phyloP scores from a whole-genome alignment of 2,797 vertebrate species.

The Philypnodon macrostomus region DNA sequence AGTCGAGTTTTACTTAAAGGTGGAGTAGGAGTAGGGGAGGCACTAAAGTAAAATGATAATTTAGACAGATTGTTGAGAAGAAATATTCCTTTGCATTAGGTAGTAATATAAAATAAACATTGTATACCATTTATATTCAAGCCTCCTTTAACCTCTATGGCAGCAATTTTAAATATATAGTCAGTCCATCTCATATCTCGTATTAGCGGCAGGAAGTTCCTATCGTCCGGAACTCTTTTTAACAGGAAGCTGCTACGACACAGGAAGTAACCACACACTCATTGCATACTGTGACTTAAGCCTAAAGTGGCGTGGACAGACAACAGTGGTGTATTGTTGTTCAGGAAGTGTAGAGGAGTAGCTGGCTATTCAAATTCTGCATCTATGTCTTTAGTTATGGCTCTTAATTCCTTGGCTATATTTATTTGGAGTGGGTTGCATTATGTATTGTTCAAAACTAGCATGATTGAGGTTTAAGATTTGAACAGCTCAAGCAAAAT shows the following conservation, averaged over 20 bases:
- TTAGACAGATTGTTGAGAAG: too few species aligned
- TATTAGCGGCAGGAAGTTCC: conserved; percentile 70
- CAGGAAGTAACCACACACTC: conserved; percentile 66
- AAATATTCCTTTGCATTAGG: background rate
- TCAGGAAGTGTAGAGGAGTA: conserved; percentile 73
- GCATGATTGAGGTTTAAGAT: conserved; percentile 38
- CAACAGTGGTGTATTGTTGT: conserved; percentile 66
- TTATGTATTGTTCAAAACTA: conserved; percentile 52
- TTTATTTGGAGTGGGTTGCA: conserved; percentile 50
- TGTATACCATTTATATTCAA: background rate
- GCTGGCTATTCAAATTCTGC: conserved; percentile 51
- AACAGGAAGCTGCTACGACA: conserved; percentile 68
- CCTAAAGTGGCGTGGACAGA: conserved; percentile 48
- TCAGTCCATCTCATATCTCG: conserved; percentile 32
- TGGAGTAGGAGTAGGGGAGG: too few species aligned
- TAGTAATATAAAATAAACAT: background rate
- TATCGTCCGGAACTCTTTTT: conserved; percentile 59
- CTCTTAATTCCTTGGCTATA: conserved; percentile 47
- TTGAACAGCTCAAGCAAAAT: too few species aligned
- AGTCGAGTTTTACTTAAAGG: too few species aligned
- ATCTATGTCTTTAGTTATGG: conserved; percentile 60
- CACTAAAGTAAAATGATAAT: too few species aligned
- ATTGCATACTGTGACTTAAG: conserved; percentile 37
- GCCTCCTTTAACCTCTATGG: too few species aligned
- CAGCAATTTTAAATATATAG: background rate